A percentile compares a stretch with the other conserved stretches of the same genome.
phyloP scores from a whole-genome alignment of 1,140 invertebrate genomes.

The Formica selysi region DNA sequence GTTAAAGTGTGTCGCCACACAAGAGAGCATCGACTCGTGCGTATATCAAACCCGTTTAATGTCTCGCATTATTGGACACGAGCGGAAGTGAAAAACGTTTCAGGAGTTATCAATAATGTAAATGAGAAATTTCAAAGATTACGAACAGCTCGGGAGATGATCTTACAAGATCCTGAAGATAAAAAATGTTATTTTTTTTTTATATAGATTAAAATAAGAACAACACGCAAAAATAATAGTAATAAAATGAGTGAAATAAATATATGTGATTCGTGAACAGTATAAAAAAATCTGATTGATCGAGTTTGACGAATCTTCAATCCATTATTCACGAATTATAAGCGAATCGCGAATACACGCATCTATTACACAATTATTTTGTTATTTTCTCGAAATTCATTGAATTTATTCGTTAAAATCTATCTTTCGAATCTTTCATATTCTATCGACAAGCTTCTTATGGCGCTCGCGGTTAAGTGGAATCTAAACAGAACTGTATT shows the following conservation, averaged over 20 bases:
- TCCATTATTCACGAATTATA: too few species aligned
- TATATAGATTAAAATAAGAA: too few species aligned
- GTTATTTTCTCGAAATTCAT: too few species aligned
- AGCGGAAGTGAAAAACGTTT: slow-evolving; percentile 4
- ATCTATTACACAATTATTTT: too few species aligned
- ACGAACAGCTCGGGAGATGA: not conserved
- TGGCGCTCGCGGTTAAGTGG: too few species aligned
- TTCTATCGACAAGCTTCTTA: not conserved
- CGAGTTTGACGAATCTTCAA: too few species aligned
- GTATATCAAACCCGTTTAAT: not conserved
- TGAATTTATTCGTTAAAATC: not conserved
- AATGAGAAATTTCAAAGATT: not conserved
- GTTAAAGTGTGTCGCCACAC: slow-evolving; percentile 19
- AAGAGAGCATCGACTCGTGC: not conserved
- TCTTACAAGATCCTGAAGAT: not conserved
- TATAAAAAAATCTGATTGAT: too few species aligned
- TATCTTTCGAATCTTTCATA: not conserved
- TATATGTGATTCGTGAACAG: too few species aligned
- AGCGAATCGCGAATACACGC: too few species aligned
- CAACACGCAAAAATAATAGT: too few species aligned
- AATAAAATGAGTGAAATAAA: too few species aligned
- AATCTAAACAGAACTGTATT: not conserved
- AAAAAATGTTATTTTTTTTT: too few species aligned
- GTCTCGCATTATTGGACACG: slow-evolving; percentile 26
- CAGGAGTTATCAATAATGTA: not conserved